Percentiles rank a stretch among this genome's conserved stretches.
Evolutionary conservation across 2,888 invertebrate genomes (phyloP).

Genomic region (Thymelicus sylvestris): DNA sequence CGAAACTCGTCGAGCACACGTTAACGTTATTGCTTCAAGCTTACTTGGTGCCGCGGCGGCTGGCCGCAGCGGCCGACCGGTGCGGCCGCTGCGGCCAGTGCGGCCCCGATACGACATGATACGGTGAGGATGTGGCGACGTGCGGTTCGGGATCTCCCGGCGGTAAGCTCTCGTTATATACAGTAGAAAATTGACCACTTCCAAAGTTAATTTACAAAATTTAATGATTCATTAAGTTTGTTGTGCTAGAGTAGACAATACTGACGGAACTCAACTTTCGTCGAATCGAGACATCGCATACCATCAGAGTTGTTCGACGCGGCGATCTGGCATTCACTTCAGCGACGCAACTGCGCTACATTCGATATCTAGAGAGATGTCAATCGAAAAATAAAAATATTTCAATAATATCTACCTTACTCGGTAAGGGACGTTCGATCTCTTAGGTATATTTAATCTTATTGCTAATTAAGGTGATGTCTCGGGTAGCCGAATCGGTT

Average conservation of each 20-base stretch:
- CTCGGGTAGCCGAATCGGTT: conserved; percentile 74
- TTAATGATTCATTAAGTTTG: conserved; percentile 68
- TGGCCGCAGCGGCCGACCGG: conserved; percentile 58
- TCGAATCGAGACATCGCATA: conserved; percentile 40
- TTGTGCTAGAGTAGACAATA: conserved; percentile 78
- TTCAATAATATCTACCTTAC: conserved; percentile 82
- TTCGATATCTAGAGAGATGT: conserved; percentile 71
- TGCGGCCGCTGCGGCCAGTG: conserved; percentile 56
- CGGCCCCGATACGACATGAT: conserved; percentile 57
- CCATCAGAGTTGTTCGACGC: conserved; percentile 39
- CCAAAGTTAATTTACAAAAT: conserved; percentile 80
- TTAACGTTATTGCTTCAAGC: conserved; percentile 79
- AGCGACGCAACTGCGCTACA: conserved; percentile 50
- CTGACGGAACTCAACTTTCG: conserved; percentile 61
- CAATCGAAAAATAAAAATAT: conserved; percentile 77
- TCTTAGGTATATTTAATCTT: conserved; percentile 83
- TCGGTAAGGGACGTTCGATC: conserved; percentile 85
- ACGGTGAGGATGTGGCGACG: conserved; percentile 71
- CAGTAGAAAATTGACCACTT: conserved; percentile 83
- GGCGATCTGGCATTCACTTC: conserved; percentile 34
- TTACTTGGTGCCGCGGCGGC: conserved; percentile 73
- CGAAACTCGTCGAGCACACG: conserved; percentile 76
- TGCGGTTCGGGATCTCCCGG: conserved; percentile 79
- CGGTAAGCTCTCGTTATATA: conserved; percentile 83
- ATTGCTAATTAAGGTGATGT: conserved; percentile 80